A percentile compares a stretch with the other conserved stretches of the same genome.
Evolutionary conservation across 2,888 invertebrate genomes (phyloP).

Genomic region (Copidosoma aretas): DNA sequence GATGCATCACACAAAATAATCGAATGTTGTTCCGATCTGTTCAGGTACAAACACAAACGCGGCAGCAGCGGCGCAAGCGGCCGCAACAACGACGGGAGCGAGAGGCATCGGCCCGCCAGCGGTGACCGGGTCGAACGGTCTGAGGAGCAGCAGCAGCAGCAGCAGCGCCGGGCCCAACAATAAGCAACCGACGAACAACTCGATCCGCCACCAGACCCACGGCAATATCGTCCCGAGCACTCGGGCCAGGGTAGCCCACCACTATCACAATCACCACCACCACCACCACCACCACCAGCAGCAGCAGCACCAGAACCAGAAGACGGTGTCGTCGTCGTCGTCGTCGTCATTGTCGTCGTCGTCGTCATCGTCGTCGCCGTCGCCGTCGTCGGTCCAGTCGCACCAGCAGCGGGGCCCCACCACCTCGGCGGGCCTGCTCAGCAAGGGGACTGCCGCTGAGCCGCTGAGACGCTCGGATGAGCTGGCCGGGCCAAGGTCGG

Average conservation of each 20-base stretch:
- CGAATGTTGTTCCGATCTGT: not conserved
- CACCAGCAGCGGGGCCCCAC: constrained; percentile 27
- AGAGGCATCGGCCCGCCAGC: constrained; percentile 39
- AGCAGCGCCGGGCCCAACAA: constrained; percentile 22
- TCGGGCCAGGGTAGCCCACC: not conserved
- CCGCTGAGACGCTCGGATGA: constrained; percentile 58
- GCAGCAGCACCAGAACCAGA: constrained; percentile 1
- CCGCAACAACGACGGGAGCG: constrained; percentile 42
- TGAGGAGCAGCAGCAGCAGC: constrained; percentile 30
- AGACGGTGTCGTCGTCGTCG: not conserved
- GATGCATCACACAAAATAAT: too few species aligned
- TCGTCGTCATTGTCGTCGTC: too few species aligned
- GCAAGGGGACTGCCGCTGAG: constrained; percentile 1
- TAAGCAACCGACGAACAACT: not conserved
- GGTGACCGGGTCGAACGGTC: constrained; percentile 26
- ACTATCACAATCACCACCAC: not conserved
- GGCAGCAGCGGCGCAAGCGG: constrained; percentile 4
- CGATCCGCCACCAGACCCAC: too few species aligned
- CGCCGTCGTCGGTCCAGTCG: too few species aligned
- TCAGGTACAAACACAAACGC: constrained; percentile 29
- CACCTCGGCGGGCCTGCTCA: not conserved
- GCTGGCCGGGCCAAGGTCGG: constrained; percentile 60
- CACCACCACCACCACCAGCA: constrained; percentile 5
- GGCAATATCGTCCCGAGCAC: not conserved
- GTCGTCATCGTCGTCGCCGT: too few species aligned